Base-by-base conservation (phyloP, 23 tunicate species). In the Ascidia mentula region DNA sequence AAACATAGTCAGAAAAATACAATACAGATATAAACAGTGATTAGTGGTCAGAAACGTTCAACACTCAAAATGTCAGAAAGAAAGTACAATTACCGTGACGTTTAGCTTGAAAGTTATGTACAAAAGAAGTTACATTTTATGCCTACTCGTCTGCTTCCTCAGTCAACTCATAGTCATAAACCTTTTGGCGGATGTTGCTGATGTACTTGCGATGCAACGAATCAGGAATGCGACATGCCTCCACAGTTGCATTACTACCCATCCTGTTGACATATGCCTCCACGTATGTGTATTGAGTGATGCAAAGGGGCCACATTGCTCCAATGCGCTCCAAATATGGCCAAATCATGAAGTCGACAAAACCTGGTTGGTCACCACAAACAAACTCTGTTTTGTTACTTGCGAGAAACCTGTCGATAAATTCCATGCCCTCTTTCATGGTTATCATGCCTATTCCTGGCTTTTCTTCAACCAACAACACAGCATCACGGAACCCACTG, bases 281-380 rank as follows among this genome's bases (percentile, higher is more conserved):
- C 13, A 79, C 40, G 13, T 18, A 60, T 22, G 79, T 60, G 6
- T 65, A 35, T 1, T 76, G 40, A 7, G 81, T 15, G 36, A 86
- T 24, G 22, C 46, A 72, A 20, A 70, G 18, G 1, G 69, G 45
- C 39, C 46, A 45, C 40, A 80, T 4, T 0, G 73, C 36, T 0
- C 36, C 2, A 31, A 91, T 77, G 18, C 87, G 40, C 37, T 86
- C 87, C 72, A 91, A 45, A 31, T 73, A 80, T 17, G 97, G 97
- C 84, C 86, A 91, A 9, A 86, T 32, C 87, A 91, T 86, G 82
- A 86, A 91, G 53, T 91, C 97, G 42, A 81, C 70, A 0, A 84
- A 74, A 3, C 97, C 90, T 34, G 88, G 81, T 32, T 78, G 69
- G 28, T 81, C 71, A 7, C 90, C 90, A 39, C 87, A 73, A n/a